Evolutionary conservation across 2,888 invertebrate species (phyloP).

Genomic region (Cryptocheilus praepositus): DNA sequence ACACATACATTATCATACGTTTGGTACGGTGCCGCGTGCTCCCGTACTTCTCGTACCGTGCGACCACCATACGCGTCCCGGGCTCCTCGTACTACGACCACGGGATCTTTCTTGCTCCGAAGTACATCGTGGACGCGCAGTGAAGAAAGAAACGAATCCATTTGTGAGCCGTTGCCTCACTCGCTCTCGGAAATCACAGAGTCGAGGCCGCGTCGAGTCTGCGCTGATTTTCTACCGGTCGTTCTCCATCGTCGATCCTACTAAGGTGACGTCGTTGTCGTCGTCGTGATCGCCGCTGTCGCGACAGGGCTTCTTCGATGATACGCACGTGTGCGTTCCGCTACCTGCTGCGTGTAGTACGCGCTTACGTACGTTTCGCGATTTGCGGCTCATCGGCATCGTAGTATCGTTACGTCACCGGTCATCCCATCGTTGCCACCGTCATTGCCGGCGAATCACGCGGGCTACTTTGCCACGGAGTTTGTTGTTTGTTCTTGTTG

Average conservation of each 20-base stretch:
- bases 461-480: conserved; percentile 13
- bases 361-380: conserved; percentile 38
- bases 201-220: background rate
- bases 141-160: background rate
- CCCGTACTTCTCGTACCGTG: background rate
- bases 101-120: no score
- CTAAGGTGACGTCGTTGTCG: conserved; percentile 4
- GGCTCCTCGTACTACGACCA: no score
- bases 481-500: conserved; percentile 22
- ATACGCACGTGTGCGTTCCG: conserved; percentile 56
- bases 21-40: conserved; percentile 2
- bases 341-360: conserved; percentile 44
- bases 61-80: background rate
- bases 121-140: conserved; percentile 1
- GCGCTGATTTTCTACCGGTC: background rate
- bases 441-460: background rate
- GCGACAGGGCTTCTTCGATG: conserved; percentile 47
- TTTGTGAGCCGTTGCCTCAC: background rate
- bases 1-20: no score
- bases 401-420: conserved; percentile 12
- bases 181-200: background rate
- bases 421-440: background rate
- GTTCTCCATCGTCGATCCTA: background rate
- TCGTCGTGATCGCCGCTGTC: conserved; percentile 11
- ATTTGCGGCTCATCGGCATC: conserved; percentile 30